Evolutionary conservation across 2,888 invertebrate species (phyloP).

Genomic region (Julus scandinavius): DNA sequence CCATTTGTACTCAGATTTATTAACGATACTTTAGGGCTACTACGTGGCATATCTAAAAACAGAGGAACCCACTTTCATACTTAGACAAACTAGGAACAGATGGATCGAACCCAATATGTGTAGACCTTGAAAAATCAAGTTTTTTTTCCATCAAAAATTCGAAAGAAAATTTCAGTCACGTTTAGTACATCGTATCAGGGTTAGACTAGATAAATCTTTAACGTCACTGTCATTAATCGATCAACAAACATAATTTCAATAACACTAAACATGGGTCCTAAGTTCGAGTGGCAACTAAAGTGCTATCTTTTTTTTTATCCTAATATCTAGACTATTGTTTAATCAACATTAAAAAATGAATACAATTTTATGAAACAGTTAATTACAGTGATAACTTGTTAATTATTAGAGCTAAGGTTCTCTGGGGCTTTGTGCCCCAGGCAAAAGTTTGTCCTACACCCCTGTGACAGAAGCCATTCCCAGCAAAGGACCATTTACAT

Average conservation of each 20-base stretch:
- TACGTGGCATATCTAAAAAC: too few species aligned
- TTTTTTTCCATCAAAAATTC: background rate
- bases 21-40: too few species aligned
- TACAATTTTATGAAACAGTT: too few species aligned
- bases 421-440: too few species aligned
- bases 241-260: background rate
- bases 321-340: too few species aligned
- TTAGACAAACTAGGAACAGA: background rate
- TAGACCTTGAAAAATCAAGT: background rate
- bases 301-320: background rate
- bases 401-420: too few species aligned
- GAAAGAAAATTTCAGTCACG: background rate
- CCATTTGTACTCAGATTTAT: background rate
- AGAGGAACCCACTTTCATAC: too few species aligned
- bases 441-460: too few species aligned
- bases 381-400: too few species aligned
- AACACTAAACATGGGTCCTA: background rate
- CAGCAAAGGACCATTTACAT: too few species aligned
- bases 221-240: background rate
- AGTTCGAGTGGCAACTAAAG: background rate
- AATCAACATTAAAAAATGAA: too few species aligned
- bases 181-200: background rate
- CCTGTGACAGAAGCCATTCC: too few species aligned
- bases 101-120: background rate
- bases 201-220: background rate